A percentile compares a stretch with the other conserved stretches of the same genome.
phyloP scores from a whole-genome alignment of 2,797 vertebrate genomes.

The Ctenochaetus hawaiiensis region DNA sequence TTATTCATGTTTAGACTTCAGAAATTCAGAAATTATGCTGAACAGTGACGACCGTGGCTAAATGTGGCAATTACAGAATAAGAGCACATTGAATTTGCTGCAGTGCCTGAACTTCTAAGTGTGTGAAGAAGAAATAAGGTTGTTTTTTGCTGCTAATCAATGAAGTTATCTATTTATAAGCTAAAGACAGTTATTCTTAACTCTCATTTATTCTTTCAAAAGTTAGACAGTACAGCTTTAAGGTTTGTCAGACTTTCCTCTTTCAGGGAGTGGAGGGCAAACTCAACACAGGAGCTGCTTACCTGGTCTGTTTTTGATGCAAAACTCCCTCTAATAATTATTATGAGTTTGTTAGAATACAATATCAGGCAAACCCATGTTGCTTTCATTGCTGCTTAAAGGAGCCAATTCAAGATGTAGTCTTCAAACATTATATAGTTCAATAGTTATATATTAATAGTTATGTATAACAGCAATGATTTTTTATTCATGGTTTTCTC shows the following conservation, averaged over 20 bases:
- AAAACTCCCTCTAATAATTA: no score
- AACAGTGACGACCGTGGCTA: neutral
- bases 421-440: no score
- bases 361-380: no score
- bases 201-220: neutral
- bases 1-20: neutral
- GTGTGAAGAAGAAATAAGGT: no score
- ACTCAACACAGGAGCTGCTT: neutral
- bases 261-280: neutral
- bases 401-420: no score
- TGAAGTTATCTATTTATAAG: no score
- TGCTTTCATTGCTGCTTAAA: no score
- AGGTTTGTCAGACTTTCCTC: neutral
- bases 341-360: no score
- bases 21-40: neutral
- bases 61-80: neutral
- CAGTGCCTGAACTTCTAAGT: no score
- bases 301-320: no score
- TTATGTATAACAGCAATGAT: neutral
- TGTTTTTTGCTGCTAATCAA: no score
- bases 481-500: slow-evolving; percentile 12
- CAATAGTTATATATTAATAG: no score
- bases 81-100: neutral
- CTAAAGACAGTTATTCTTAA: neutral
- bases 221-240: neutral